Evolutionary conservation across 2,797 vertebrate genomes (phyloP), one percentile per base, ranked within the genome.

Genomic region (Anas capensis): DNA sequence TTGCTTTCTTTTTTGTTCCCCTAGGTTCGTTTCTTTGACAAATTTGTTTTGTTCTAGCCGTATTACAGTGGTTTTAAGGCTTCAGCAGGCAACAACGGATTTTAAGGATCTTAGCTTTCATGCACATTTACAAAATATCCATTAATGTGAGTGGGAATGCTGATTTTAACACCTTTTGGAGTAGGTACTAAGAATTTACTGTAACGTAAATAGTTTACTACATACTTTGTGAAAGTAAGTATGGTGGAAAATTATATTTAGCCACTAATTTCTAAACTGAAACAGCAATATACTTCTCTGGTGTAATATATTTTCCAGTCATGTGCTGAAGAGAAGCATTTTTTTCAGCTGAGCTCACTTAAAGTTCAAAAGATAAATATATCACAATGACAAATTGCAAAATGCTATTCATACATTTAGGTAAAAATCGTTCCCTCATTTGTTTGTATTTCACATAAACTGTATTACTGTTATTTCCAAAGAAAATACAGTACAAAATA

Each of bases 311-410:
- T 96, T 97, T 96, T 97, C 96, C 97, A 96, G 93, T 96, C 96
- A 96, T 69, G 78, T 94, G 95, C 88, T 95, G 84, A 94, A 94
- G 87, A 90, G 95, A 96, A 92, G 82, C 95, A 96, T 91, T 97
- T 97, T 96, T 96, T 94, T 87, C 80, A 88, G 82, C 90, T 96
- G 94, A 93, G 88, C 92, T 97, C 96, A 98, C 92, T 96, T 91
- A 95, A 96, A 97, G 90, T 97, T 97, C 95, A 97, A 97, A 97
- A 92, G 95, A 96, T 97, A 96, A 97, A 94, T 97, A 95, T 95
- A 95, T 96, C 97, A 97, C 87, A 96, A 93, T 96, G 92, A 97
- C 96, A 97, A 97, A 96, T 89, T 95, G 81, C 92, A 96, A 97
- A 97, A 95, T 97, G 71, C 86, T 94, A 91, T 95, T 97, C 96